Conservation (phyloP, 2,113 vertebrate species). For the Gila orcuttii region DNA sequence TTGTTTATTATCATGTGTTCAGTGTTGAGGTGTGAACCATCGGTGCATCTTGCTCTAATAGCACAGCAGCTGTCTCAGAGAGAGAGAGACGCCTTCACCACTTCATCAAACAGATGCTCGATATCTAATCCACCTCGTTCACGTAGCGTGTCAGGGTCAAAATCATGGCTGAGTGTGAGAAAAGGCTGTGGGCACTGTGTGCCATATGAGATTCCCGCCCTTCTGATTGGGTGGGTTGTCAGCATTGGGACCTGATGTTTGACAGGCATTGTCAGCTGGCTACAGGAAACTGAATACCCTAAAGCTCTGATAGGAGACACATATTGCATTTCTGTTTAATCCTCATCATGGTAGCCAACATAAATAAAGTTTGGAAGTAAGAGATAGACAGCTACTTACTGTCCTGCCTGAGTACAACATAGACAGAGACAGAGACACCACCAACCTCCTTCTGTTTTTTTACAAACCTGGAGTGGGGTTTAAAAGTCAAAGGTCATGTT, state of each 20-base stretch:
- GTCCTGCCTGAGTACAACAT: neutral
- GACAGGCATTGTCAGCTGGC: conserved; percentile 25
- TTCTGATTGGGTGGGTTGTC: conserved; percentile 15
- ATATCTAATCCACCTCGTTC: conserved; percentile 49
- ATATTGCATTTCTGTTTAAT: conserved; percentile 40
- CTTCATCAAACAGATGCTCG: conserved; percentile 56
- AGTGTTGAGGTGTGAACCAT: conserved; percentile 36
- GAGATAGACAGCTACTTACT: neutral
- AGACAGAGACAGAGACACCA: neutral
- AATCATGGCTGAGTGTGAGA: conserved; percentile 49
- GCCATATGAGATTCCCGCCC: conserved; percentile 46
- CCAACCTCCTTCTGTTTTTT: neutral
- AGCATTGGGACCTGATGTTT: conserved; percentile 29
- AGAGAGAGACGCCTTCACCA: conserved; percentile 40
- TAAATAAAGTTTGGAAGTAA: conserved; percentile 27
- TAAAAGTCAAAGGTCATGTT: neutral
- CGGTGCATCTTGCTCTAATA: conserved; percentile 30
- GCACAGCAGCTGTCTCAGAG: conserved; percentile 45
- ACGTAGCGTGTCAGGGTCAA: conserved; percentile 43
- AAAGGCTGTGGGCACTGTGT: conserved; percentile 33
- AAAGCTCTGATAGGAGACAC: conserved; percentile 28
- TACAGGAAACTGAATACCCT: conserved; percentile 34
- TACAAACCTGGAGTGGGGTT: neutral
- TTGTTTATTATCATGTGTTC: neutral
- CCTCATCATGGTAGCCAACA: conserved; percentile 19